Percentiles rank a stretch among this genome's conserved stretches.
phyloP scores from a whole-genome alignment of 2,888 invertebrate genomes.

The Sphinx pinastri region DNA sequence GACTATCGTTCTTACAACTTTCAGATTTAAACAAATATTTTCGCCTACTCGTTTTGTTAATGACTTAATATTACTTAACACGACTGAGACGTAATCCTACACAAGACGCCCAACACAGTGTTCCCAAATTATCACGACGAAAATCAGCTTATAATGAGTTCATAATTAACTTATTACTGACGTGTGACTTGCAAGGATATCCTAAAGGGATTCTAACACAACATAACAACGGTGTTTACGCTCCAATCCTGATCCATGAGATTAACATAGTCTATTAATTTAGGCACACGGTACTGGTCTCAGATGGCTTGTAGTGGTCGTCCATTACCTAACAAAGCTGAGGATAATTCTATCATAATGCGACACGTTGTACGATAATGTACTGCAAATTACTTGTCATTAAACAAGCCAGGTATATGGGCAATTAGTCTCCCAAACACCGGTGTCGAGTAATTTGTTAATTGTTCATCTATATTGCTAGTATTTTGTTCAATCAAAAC shows the following conservation, averaged over 20 bases:
- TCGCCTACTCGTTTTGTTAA: too few species aligned
- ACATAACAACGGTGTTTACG: constrained; percentile 36
- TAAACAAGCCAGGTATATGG: constrained; percentile 60
- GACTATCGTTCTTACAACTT: too few species aligned
- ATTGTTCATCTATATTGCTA: constrained; percentile 32
- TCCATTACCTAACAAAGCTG: constrained; percentile 75
- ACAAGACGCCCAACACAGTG: background rate
- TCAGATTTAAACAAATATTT: too few species aligned
- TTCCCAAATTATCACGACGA: background rate
- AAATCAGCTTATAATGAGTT: background rate
- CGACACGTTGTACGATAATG: constrained; percentile 68
- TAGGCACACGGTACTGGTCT: constrained; percentile 59
- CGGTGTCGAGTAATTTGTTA: constrained; percentile 35
- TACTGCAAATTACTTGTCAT: constrained; percentile 77
- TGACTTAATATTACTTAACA: background rate
- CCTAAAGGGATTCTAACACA: constrained; percentile 15
- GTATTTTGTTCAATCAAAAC: constrained; percentile 1
- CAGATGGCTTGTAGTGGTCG: constrained; percentile 72
- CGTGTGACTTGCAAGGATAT: constrained; percentile 1
- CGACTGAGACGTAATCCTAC: background rate
- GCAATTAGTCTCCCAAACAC: constrained; percentile 61
- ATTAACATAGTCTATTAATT: constrained; percentile 62
- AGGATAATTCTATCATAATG: constrained; percentile 74
- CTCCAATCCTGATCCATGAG: constrained; percentile 44
- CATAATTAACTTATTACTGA: constrained; percentile 16